Evolutionary conservation across 2,888 invertebrate genomes (phyloP).

Genomic region (Pterobdella sp.): DNA sequence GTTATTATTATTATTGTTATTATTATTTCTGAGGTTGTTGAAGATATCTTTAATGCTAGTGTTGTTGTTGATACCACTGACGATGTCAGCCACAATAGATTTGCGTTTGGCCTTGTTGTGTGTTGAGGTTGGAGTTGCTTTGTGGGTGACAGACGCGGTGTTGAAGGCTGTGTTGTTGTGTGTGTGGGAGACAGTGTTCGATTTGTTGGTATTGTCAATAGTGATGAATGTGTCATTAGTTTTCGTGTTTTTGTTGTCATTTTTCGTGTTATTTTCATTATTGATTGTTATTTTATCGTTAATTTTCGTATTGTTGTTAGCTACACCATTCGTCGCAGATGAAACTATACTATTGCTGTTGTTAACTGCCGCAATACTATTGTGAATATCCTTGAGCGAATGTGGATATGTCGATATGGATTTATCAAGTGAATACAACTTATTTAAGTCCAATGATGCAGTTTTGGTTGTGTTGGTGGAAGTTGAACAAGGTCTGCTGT

Average conservation of each 20-base stretch:
- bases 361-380: too few species aligned
- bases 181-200: background rate
- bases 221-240: background rate
- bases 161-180: background rate
- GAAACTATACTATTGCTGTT: too few species aligned
- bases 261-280: background rate
- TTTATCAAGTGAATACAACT: too few species aligned
- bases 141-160: background rate
- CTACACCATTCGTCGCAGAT: too few species aligned
- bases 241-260: background rate
- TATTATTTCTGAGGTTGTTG: constrained; percentile 12
- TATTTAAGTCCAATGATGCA: too few species aligned
- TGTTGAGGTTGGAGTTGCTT: too few species aligned
- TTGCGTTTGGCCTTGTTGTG: background rate
- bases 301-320: background rate
- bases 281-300: background rate
- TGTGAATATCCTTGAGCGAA: too few species aligned
- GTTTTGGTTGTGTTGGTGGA: too few species aligned
- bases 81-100: background rate
- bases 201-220: background rate
- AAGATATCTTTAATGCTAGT: background rate
- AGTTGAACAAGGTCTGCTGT: too few species aligned
- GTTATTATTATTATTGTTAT: constrained; percentile 10
- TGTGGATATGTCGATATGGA: too few species aligned
- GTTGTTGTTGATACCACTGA: background rate